Conservation (phyloP, 1,140 invertebrate genomes). For the Eumeta japonica region DNA sequence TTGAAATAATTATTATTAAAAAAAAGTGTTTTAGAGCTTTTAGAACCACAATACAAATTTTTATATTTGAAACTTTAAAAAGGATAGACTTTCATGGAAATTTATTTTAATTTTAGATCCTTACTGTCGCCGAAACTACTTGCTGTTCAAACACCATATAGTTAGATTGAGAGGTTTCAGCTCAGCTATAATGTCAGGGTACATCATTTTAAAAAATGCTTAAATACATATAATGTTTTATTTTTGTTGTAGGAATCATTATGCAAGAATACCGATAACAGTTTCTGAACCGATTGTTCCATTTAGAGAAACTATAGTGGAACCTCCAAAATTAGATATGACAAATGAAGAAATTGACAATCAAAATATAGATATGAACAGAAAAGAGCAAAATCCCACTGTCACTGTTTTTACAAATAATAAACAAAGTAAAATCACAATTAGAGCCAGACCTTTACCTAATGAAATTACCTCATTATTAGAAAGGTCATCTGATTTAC, state of each 20-base stretch:
- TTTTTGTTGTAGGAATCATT: conserved; percentile 59
- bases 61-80: too few species aligned
- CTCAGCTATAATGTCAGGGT: too few species aligned
- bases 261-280: conserved; percentile 85
- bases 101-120: too few species aligned
- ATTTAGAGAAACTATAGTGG: conserved; percentile 90
- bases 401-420: conserved; percentile 70
- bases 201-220: conserved; percentile 1
- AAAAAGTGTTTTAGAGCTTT: too few species aligned
- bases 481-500: conserved; percentile 55
- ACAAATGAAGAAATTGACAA: conserved; percentile 81
- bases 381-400: conserved; percentile 49
- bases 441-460: conserved; percentile 80
- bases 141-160: too few species aligned
- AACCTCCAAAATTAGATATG: conserved; percentile 82
- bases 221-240: conserved; percentile 7
- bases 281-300: conserved; percentile 95
- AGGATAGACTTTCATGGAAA: too few species aligned
- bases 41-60: too few species aligned
- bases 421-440: conserved; percentile 70
- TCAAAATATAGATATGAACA: conserved; percentile 39
- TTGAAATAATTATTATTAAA: too few species aligned
- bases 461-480: conserved; percentile 67
- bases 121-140: too few species aligned
- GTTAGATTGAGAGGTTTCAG: too few species aligned